phyloP scores from a whole-genome alignment of 2,888 invertebrate species.

The Tethea ocularis region DNA sequence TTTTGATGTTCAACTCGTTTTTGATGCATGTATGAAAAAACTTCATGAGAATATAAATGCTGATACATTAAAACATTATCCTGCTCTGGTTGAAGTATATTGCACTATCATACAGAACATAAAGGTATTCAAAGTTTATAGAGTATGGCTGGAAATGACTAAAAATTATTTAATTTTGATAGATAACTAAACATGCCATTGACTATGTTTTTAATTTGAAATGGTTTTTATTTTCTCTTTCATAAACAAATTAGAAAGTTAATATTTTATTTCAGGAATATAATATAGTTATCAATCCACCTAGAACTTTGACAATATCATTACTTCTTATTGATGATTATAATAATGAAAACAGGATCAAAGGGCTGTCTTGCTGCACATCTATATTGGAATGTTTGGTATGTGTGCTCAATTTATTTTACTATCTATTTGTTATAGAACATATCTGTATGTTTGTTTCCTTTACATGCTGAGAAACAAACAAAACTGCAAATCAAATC shows the following conservation, averaged over 20 bases:
- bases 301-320: conserved; percentile 57
- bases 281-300: conserved; percentile 48
- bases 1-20: conserved; percentile 57
- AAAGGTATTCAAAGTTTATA: conserved; percentile 39
- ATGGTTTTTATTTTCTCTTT: too few species aligned
- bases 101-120: conserved; percentile 49
- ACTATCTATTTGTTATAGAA: too few species aligned
- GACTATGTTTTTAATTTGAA: too few species aligned
- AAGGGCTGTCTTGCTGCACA: conserved; percentile 60
- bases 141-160: background rate
- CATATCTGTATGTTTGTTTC: too few species aligned
- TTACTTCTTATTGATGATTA: conserved; percentile 68
- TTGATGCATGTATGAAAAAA: conserved; percentile 58
- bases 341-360: conserved; percentile 53
- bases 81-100: conserved; percentile 65
- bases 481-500: too few species aligned
- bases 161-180: too few species aligned
- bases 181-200: too few species aligned
- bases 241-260: conserved; percentile 2
- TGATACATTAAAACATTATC: conserved; percentile 64
- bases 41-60: conserved; percentile 59
- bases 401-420: conserved; percentile 26
- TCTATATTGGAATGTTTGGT: conserved; percentile 62
- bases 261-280: conserved; percentile 61
- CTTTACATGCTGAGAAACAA: too few species aligned